phyloP scores from a whole-genome alignment of 1,140 invertebrate genomes.

The Magallana angulata region DNA sequence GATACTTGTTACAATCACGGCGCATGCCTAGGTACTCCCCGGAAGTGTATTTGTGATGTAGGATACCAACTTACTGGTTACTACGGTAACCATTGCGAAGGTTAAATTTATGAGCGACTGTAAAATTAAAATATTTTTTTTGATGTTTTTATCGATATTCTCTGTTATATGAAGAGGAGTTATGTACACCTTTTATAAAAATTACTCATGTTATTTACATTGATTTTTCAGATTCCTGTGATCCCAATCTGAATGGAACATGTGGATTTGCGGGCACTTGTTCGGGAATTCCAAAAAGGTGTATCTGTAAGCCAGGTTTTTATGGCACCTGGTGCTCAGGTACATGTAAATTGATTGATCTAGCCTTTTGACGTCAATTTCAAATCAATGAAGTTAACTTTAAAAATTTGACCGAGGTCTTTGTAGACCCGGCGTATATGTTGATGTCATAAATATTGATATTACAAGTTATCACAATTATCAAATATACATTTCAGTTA shows the following conservation, averaged over 20 bases:
- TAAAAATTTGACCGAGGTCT: too few relatives aligned
- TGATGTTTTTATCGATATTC: too few relatives aligned
- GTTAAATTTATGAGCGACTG: background rate
- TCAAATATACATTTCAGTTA: too few relatives aligned
- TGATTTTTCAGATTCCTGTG: background rate
- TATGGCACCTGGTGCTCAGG: background rate
- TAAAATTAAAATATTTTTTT: too few relatives aligned
- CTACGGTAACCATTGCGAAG: conserved; percentile 19
- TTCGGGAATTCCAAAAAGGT: background rate
- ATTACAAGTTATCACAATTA: too few relatives aligned
- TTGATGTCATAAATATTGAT: too few relatives aligned
- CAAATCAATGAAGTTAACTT: too few relatives aligned
- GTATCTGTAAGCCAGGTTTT: background rate
- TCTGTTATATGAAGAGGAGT: too few relatives aligned
- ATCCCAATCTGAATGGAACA: background rate
- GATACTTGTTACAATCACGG: background rate
- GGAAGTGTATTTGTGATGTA: background rate
- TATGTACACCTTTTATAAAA: too few relatives aligned
- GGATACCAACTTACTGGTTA: background rate
- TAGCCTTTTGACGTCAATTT: too few relatives aligned
- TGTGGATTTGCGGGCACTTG: conserved; percentile 19
- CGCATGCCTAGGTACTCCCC: background rate
- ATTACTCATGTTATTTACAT: too few relatives aligned
- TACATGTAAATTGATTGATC: background rate
- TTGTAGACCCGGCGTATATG: too few relatives aligned